Evolutionary conservation across 2,888 invertebrate genomes (phyloP).

Genomic region (Drosophila yooni): DNA sequence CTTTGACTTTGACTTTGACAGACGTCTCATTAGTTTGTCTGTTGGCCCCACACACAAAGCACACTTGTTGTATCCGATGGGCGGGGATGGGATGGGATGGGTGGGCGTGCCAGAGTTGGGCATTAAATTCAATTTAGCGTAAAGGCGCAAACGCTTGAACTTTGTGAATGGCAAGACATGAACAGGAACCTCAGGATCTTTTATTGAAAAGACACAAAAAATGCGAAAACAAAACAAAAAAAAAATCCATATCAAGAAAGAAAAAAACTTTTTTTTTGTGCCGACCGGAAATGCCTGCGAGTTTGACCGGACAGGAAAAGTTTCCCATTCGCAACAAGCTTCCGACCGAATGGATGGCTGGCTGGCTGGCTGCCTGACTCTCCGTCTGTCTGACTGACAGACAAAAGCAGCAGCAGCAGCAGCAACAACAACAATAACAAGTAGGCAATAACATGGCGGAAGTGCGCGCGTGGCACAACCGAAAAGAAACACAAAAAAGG

Average conservation of each 20-base stretch:
- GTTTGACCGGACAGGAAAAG: constrained; percentile 61
- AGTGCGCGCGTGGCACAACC: constrained; percentile 71
- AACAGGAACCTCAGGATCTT: constrained; percentile 39
- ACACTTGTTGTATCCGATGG: constrained; percentile 46
- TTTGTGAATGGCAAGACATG: constrained; percentile 52
- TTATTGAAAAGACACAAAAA: constrained; percentile 54
- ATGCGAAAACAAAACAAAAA: constrained; percentile 28
- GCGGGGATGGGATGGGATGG: too few species aligned
- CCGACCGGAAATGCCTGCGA: constrained; percentile 73
- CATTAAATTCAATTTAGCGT: constrained; percentile 79
- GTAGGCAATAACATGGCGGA: constrained; percentile 72
- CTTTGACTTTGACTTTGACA: constrained; percentile 62
- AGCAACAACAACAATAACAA: constrained; percentile 27
- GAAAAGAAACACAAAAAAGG: constrained; percentile 34
- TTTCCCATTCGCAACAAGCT: constrained; percentile 52
- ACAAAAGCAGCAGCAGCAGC: constrained; percentile 17
- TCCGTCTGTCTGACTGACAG: constrained; percentile 29
- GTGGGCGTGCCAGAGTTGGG: constrained; percentile 6
- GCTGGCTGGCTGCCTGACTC: constrained; percentile 25
- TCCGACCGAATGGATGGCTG: constrained; percentile 22
- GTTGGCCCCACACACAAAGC: constrained; percentile 16
- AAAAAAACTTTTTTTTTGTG: constrained; percentile 51
- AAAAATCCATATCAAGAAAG: constrained; percentile 1
- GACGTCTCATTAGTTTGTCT: constrained; percentile 67
- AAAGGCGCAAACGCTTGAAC: constrained; percentile 73